phyloP scores from a whole-genome alignment of 2,797 vertebrate genomes.

The Sarcoramphus papa region DNA sequence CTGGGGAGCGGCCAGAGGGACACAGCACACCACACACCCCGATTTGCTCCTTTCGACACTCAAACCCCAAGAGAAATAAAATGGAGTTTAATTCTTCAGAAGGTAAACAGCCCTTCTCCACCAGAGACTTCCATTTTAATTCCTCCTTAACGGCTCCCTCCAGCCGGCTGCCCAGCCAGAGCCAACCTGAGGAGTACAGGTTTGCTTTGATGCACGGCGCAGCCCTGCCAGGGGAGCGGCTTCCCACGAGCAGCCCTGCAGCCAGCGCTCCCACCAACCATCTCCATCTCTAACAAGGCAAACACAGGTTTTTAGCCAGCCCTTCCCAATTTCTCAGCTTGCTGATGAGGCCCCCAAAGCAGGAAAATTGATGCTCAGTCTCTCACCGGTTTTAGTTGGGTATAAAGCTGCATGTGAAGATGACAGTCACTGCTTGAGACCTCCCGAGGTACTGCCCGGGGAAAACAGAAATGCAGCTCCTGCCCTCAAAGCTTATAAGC shows the following conservation, averaged over 20 bases:
- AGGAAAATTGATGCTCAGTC: fast-evolving
- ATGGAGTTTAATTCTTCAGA: background rate
- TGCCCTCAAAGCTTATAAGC: background rate
- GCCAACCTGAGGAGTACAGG: fast-evolving
- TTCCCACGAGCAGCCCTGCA: background rate
- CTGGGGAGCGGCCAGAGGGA: fast-evolving
- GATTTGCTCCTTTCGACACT: background rate
- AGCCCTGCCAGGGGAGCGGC: no score
- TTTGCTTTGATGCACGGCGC: fast-evolving
- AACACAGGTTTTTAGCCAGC: background rate
- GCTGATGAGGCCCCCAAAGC: fast-evolving
- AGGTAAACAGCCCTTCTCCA: background rate
- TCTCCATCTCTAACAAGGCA: background rate
- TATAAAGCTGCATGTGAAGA: fast-evolving
- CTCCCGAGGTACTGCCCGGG: fast-evolving
- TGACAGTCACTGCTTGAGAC: background rate
- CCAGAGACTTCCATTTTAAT: background rate
- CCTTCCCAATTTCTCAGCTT: background rate
- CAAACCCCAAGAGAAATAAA: background rate
- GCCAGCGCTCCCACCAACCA: background rate
- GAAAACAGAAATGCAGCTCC: fast-evolving
- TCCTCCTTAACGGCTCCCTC: background rate
- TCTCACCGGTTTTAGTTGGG: background rate
- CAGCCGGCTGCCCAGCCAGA: background rate
- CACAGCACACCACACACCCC: fast-evolving